A percentile compares a stretch with the other conserved stretches of the same genome.
Evolutionary conservation across 2,113 vertebrate species (phyloP).

Genomic region (Numida meleagris): DNA sequence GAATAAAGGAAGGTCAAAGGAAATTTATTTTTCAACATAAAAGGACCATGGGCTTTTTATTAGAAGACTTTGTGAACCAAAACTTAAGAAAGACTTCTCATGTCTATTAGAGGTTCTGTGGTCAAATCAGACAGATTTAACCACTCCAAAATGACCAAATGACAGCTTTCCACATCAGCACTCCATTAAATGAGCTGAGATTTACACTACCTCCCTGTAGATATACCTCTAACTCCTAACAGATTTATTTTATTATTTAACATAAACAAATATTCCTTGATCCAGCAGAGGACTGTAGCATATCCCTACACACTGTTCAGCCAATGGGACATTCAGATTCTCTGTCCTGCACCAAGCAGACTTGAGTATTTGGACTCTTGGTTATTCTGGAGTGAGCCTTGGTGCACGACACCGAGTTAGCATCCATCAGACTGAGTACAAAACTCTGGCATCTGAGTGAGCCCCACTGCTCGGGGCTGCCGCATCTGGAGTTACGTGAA

Average conservation of each 20-base stretch:
- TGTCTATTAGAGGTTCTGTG: neutral
- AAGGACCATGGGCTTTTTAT: neutral
- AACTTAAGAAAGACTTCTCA: neutral
- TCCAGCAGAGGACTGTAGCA: neutral
- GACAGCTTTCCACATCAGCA: neutral
- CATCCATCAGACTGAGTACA: neutral
- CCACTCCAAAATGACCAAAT: neutral
- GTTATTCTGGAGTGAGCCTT: neutral
- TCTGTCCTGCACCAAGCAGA: neutral
- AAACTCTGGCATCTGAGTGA: neutral
- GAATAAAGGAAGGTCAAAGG: neutral
- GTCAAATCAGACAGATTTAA: neutral
- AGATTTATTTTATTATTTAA: neutral
- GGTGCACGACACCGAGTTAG: neutral
- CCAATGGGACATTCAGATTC: neutral
- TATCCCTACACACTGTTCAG: neutral
- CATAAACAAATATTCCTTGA: neutral
- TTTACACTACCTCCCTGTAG: neutral
- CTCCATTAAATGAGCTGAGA: neutral
- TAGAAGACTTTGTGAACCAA: neutral
- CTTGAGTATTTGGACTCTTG: neutral
- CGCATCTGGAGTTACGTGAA: neutral
- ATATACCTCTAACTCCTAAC: neutral
- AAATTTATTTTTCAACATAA: neutral
- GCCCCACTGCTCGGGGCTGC: accelerated